These are phyloP conservation scores for Epinephelus awoara DNA, from an alignment of 2,797 vertebrate species.

Conservation along the genomic window DNA sequence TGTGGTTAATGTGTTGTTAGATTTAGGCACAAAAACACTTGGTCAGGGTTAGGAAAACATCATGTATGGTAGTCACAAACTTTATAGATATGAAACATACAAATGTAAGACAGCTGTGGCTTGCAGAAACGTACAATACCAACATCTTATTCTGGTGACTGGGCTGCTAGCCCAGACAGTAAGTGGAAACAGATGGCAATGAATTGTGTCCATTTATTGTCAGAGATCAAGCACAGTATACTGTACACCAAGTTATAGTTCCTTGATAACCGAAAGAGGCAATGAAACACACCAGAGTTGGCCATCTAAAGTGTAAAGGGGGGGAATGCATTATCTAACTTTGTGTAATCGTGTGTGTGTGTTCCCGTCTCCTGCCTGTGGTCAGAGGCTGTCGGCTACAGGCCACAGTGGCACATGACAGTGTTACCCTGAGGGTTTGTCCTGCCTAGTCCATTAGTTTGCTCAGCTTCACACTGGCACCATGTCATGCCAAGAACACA, in stretches of 20 bases:
- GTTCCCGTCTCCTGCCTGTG: constrained; percentile 19
- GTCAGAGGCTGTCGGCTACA: constrained; percentile 47
- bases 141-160: too few species aligned
- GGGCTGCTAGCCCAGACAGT: background rate
- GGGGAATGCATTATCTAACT: constrained; percentile 16
- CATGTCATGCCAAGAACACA: constrained; percentile 47
- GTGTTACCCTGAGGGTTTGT: constrained; percentile 51
- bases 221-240: background rate
- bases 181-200: constrained; percentile 25
- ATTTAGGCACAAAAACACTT: too few species aligned
- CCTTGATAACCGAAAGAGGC: constrained; percentile 6
- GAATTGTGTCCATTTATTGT: constrained; percentile 26
- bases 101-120: too few species aligned
- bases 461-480: constrained; percentile 46
- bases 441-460: constrained; percentile 60
- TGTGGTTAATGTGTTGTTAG: too few species aligned
- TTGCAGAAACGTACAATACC: too few species aligned
- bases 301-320: constrained; percentile 15
- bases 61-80: too few species aligned
- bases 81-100: too few species aligned
- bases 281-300: constrained; percentile 4
- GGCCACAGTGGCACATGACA: constrained; percentile 42
- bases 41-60: too few species aligned
- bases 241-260: background rate
- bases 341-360: constrained; percentile 24